Conservation (phyloP, 2,113 vertebrate genomes). For the Glaucidium brasilianum region DNA sequence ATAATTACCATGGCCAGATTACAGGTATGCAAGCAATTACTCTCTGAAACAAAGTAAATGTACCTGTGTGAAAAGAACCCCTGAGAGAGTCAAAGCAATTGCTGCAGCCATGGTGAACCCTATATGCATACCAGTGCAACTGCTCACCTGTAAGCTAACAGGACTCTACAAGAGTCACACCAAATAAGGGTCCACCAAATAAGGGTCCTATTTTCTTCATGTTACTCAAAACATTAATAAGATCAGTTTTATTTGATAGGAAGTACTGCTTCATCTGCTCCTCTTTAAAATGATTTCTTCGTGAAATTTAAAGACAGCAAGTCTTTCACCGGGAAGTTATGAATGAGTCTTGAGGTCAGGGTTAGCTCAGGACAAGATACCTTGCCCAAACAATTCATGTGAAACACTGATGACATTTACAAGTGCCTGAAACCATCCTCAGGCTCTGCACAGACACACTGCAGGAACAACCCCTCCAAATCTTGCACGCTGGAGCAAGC, state of each 20-base stretch:
- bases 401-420: neutral
- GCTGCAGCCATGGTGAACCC: neutral
- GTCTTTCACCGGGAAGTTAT: neutral
- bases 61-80: neutral
- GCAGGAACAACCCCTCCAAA: neutral
- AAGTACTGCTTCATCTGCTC: neutral
- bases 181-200: neutral
- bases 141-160: neutral
- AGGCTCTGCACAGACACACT: neutral
- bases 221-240: neutral
- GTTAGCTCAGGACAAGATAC: neutral
- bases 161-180: neutral
- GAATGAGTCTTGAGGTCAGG: neutral
- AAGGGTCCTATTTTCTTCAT: neutral
- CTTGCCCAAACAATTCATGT: neutral
- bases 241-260: neutral
- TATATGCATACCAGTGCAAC: too few species aligned
- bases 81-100: too few species aligned
- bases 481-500: neutral
- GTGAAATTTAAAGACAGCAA: neutral
- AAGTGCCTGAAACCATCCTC: neutral
- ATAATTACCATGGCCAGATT: neutral
- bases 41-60: neutral
- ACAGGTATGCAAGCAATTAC: neutral
- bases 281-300: neutral